Evolutionary conservation across 2,888 invertebrate genomes (phyloP), one percentile per base, ranked within the genome.

Genomic region (Congeria kusceri): DNA sequence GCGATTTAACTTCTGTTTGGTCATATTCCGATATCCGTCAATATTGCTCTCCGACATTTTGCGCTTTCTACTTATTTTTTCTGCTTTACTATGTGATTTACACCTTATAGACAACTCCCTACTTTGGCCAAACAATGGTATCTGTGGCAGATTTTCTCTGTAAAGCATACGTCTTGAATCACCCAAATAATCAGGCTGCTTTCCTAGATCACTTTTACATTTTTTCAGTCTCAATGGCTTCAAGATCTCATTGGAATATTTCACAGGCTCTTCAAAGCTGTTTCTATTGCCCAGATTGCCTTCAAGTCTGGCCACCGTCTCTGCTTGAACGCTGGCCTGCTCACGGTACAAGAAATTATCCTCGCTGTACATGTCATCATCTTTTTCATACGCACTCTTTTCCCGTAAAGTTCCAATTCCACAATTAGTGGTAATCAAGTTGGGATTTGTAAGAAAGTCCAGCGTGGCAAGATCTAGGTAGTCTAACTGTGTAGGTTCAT

Each of bases 401-500:
- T 70, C 69, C 0, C 47, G 28, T 20, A 59, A 25, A 7, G 9
- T 5, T 23, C 46, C 56, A n/a, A 57, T 61, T 0, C 70, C 77
- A 65, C 61, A 77, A 20, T 27, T 65, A 5, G 39, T 5, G 9
- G 39, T 11, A 18, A 72, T 39, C 7, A 79, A 64, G 39, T 65
- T 77, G 47, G 83, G 83, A 74, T 83, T 83, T n/a, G 80, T 83
- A 11, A 83, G 56, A 57, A 83, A 76, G 46, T 83, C 83, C 11
- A 83, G 64, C 15, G 78, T 78, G 23, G 83, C 83, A 32, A 83
- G 47, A 59, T 83, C 83, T 20, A 83, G 70, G 47, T 83, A 83
- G 62, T 80, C 83, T 28, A 83, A 57, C 39, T 83, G 83, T 13
- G 83, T 83, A 18, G 83, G 83, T 56, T 83, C 83, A 68, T 83